Evolutionary conservation across 2,888 invertebrate genomes (phyloP), one percentile per base, ranked within the genome.

Genomic region (Phlogophora meticulosa): DNA sequence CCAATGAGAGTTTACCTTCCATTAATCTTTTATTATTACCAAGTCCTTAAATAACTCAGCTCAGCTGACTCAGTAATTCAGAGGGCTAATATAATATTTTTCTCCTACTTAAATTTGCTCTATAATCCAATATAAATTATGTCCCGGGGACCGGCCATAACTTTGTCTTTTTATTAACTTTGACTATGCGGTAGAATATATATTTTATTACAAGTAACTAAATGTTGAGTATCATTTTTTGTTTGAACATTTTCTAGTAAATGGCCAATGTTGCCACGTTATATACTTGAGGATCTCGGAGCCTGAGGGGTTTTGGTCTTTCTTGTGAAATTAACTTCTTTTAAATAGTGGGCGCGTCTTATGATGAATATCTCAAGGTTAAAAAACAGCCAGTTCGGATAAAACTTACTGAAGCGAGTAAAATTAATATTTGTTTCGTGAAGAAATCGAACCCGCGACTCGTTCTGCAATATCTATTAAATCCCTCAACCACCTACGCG

Each of bases 81-180:
- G 34, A 56, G 56, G 7, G 71, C 72, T 48, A 52, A 46, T 72
- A 57, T 64, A 64, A 77, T 72, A 63, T 60, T 70, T 69, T 71
- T 60, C 64, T 56, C 15, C n/a, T 55, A 63, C 59, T 64, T 17
- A 56, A 71, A 73, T 76, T 76, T 58, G 43, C 38, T 60, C 40
- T 59, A 64, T 77, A 77, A 71, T 74, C 77, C 65, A 77, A 72
- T 72, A 53, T 49, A 57, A 77, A 64, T 77, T 57, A 74, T 77
- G 43, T 43, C 38, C 38, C 20, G n/a, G 51, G 45, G 42, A 46
- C 56, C 28, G 36, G 20, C 40, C 34, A 57, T 74, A 77, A 60
- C 59, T 71, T 74, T 48, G 22, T 52, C 45, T 34, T 53, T 59
- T 64, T 74, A 60, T 71, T 64, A 76, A 57, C 28, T 52, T 45